phyloP scores from a whole-genome alignment of 2,113 vertebrate species.

The Camelus dromedarius region DNA sequence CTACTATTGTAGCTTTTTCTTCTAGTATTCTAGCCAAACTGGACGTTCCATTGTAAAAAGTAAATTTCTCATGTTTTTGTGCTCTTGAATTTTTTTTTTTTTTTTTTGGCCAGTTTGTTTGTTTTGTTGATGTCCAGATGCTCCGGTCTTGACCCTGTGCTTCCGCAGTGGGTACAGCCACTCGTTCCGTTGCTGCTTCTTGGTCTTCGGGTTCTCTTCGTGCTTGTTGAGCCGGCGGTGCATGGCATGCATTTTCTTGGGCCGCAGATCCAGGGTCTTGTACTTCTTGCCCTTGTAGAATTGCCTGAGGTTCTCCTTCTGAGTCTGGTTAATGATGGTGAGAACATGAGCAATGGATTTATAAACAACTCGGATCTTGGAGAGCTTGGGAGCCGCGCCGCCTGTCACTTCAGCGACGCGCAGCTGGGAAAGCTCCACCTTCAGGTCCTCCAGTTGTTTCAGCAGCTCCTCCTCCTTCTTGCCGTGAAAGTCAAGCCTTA shows the following conservation, averaged over 20 bases:
- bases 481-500: conserved; percentile 97
- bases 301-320: conserved; percentile 98
- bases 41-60: neutral
- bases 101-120: neutral
- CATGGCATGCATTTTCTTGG: too few species aligned
- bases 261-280: too few species aligned
- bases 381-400: conserved; percentile 97
- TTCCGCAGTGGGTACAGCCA: conserved; percentile 95
- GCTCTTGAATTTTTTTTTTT: neutral
- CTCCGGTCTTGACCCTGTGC: conserved; percentile 96
- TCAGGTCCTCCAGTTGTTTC: conserved; percentile 98
- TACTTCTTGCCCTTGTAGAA: conserved; percentile 87
- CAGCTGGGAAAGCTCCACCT: conserved; percentile 97
- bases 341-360: conserved; percentile 98
- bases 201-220: conserved; percentile 94
- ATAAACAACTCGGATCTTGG: conserved; percentile 98
- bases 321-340: conserved; percentile 99
- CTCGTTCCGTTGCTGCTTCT: conserved; percentile 96
- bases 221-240: conserved; percentile 91
- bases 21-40: neutral
- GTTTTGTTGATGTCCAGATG: conserved; percentile 81
- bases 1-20: neutral
- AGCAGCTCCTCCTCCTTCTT: conserved; percentile 99
- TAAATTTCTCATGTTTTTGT: neutral
- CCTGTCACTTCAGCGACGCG: conserved; percentile 98